These are phyloP conservation scores for Otolemur crassicaudatus DNA, from an alignment of 2,797 vertebrate genomes.

Conservation along the genomic window DNA sequence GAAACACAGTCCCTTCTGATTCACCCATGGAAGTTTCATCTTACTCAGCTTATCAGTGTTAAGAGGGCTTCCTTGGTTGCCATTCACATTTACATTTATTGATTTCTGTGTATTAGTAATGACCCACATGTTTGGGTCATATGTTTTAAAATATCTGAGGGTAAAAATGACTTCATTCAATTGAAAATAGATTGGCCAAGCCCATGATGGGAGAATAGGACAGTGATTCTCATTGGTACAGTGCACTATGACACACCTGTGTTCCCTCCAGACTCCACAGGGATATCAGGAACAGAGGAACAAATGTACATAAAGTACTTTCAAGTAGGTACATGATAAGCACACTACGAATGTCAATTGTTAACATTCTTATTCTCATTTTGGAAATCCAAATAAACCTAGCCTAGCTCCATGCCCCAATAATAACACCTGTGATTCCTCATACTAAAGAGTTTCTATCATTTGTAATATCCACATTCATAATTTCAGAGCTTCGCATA, in stretches of 20 bases:
- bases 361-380: neutral
- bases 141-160: neutral
- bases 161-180: neutral
- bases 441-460: neutral
- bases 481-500: neutral
- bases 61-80: too few relatives aligned
- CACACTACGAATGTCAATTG: neutral
- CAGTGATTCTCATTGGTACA: neutral
- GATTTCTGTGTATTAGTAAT: too few relatives aligned
- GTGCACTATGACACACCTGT: too few relatives aligned
- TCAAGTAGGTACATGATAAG: neutral
- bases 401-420: neutral
- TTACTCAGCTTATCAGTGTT: too few relatives aligned
- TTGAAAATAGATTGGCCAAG: neutral
- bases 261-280: neutral
- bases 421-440: neutral
- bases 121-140: neutral
- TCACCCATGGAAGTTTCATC: too few relatives aligned
- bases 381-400: neutral
- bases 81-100: too few relatives aligned
- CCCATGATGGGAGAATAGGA: neutral
- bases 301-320: neutral
- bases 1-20: too few relatives aligned
- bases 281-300: neutral
- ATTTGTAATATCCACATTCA: neutral